These are phyloP conservation scores for Tribolium freemani DNA, from an alignment of 2,888 invertebrate genomes.

Conservation along the genomic window DNA sequence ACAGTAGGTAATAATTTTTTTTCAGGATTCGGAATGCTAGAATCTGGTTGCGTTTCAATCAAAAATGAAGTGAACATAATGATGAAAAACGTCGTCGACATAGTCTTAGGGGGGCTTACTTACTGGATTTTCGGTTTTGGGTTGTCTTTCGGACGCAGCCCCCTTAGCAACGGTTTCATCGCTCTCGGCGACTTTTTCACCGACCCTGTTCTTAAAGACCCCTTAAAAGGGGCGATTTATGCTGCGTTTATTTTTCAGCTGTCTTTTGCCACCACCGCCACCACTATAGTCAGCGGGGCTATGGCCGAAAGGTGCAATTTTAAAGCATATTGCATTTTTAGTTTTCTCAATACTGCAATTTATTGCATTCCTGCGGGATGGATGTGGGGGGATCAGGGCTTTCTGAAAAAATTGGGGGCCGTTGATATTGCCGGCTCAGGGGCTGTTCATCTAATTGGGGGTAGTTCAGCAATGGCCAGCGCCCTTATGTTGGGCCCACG, in stretches of 20 bases:
- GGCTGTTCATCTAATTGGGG: conserved; percentile 89
- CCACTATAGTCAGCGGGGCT: conserved; percentile 93
- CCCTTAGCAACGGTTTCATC: conserved; percentile 83
- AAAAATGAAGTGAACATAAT: conserved; percentile 97
- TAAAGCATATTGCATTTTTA: conserved; percentile 92
- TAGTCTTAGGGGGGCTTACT: conserved; percentile 90
- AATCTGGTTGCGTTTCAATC: conserved; percentile 92
- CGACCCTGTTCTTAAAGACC: conserved; percentile 81
- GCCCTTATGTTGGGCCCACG: conserved; percentile 92
- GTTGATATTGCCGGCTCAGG: conserved; percentile 95
- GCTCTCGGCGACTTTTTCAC: conserved; percentile 88
- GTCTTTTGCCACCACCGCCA: conserved; percentile 91
- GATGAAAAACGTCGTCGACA: conserved; percentile 97
- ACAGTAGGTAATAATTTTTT: background rate
- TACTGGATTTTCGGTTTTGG: conserved; percentile 97
- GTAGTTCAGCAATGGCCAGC: conserved; percentile 85
- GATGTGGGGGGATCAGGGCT: conserved; percentile 93
- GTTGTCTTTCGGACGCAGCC: conserved; percentile 85
- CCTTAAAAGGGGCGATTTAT: conserved; percentile 87
- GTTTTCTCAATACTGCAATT: conserved; percentile 88
- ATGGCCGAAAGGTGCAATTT: conserved; percentile 97
- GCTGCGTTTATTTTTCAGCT: conserved; percentile 92
- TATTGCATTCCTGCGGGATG: conserved; percentile 95
- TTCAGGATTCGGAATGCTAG: conserved; percentile 92
- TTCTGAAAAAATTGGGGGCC: conserved; percentile 85